A percentile compares a stretch with the other conserved stretches of the same genome.
Evolutionary conservation across 2,888 invertebrate species (phyloP).

Genomic region (Amphipyra berbera): DNA sequence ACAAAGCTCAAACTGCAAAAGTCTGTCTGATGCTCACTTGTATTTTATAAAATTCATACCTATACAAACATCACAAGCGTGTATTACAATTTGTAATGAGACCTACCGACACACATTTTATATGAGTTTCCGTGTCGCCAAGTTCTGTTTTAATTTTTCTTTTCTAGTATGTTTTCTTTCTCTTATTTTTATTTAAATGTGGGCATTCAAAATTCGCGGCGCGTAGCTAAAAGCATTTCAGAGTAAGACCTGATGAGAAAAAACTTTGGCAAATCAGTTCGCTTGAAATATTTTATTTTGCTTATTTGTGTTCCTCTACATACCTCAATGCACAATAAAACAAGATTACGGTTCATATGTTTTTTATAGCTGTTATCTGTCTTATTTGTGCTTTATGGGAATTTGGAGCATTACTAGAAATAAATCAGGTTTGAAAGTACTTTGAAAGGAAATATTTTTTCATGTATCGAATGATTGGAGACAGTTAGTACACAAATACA

Average conservation of each 20-base stretch:
- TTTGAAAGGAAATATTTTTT: constrained; percentile 44
- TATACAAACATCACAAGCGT: constrained; percentile 49
- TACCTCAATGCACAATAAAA: constrained; percentile 63
- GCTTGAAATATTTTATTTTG: constrained; percentile 38
- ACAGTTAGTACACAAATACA: constrained; percentile 10
- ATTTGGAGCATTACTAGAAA: constrained; percentile 63
- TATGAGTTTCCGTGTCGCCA: constrained; percentile 39
- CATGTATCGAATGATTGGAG: constrained; percentile 22
- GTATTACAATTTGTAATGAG: constrained; percentile 51
- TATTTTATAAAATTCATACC: constrained; percentile 58
- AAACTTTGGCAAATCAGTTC: constrained; percentile 44
- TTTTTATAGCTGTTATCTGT: constrained; percentile 71
- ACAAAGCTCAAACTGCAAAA: constrained; percentile 61
- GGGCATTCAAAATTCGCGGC: constrained; percentile 49
- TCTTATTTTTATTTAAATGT: constrained; percentile 49
- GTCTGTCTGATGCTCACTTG: constrained; percentile 44
- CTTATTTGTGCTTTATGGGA: constrained; percentile 69
- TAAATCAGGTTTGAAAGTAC: constrained; percentile 65
- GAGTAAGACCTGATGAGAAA: constrained; percentile 42
- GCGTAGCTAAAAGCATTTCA: constrained; percentile 56
- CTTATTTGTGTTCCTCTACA: constrained; percentile 41
- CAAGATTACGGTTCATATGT: constrained; percentile 67
- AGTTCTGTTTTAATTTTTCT: constrained; percentile 42
- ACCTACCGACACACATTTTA: constrained; percentile 44
- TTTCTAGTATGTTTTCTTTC: constrained; percentile 38